Evolutionary conservation across 2,113 vertebrate genomes (phyloP).

Genomic region (Excalfactoria chinensis): DNA sequence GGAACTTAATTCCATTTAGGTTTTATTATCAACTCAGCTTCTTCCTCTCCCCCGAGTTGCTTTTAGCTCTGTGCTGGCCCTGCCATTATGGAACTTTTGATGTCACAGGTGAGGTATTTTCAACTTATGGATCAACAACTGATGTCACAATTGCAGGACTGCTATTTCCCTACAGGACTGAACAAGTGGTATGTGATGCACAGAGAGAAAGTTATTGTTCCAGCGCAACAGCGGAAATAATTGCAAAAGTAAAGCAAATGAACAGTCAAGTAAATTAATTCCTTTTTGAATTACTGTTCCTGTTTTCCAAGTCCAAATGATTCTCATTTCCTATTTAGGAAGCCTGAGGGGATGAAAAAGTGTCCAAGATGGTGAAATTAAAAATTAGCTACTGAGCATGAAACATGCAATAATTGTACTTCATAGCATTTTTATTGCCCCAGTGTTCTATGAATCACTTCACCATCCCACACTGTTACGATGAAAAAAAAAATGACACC

Average conservation of each 20-base stretch:
- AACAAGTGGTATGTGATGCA: neutral
- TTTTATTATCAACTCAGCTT: constrained; percentile 2
- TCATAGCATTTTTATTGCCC: constrained; percentile 71
- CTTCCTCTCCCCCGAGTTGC: neutral
- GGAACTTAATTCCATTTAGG: neutral
- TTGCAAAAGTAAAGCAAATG: constrained; percentile 45
- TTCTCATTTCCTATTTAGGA: constrained; percentile 46
- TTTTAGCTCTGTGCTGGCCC: neutral
- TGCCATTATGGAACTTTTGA: neutral
- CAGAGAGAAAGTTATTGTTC: neutral
- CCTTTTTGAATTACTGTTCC: constrained; percentile 34
- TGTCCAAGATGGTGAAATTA: constrained; percentile 68
- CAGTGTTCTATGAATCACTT: constrained; percentile 62
- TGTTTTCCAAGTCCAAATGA: constrained; percentile 43
- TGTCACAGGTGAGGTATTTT: neutral
- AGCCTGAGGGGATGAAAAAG: constrained; percentile 57
- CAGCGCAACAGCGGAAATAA: constrained; percentile 30
- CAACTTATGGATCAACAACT: neutral
- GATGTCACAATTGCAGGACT: neutral
- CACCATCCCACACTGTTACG: constrained; percentile 47
- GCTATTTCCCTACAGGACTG: neutral
- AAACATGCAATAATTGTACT: constrained; percentile 70
- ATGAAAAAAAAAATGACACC: constrained; percentile 63
- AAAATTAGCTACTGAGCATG: constrained; percentile 71
- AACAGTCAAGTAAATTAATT: constrained; percentile 61